Base-by-base conservation (phyloP, 2,113 vertebrate species). In the Lates calcarifer region DNA sequence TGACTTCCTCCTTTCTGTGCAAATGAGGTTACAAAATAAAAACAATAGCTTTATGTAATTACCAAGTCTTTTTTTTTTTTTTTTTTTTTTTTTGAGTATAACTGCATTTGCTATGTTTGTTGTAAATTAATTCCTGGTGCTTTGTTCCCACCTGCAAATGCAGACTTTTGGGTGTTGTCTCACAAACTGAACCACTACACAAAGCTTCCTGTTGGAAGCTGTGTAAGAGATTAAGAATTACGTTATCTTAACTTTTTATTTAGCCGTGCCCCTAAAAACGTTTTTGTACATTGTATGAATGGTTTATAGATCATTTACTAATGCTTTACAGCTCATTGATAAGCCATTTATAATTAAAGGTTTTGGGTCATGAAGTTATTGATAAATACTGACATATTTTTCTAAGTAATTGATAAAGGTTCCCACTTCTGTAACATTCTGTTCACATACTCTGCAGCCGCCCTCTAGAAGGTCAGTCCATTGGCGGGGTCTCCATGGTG, bases 51-150 rank as follows among this genome's bases (percentile, higher is more conserved):
- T 65, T 39, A n/a, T 65, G 17, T 57, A 65, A 65, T 58, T 64
- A 72, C 60, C 60, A 49, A 37, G 6, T 45, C 26, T 35, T 22
- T 71, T 31, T 41, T 79, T 33, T 64, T 43, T 17, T 74, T 5
- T 31, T 0, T 24, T n/a, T 5, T 29, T n/a, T 65, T 43, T 43
- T 61, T 66, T 76, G 20, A n/a, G 37, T 13, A 14, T 29, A 76
- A 56, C 20, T 66, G 51, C 28, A 26, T 35, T 35, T 22, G 63
- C 6, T 47, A 7, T 66, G 58, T 33, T 73, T 80, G 45, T 26
- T 39, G 51, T 24, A 80, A 57, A 65, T 65, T 31, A 57, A 24
- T 20, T 51, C 24, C 33, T 18, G 18, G 14, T 65, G 61, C 41
- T 73, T 73, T 28, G n/a, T 57, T 56, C 14, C 47, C 37, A 61